Base-by-base conservation (phyloP, 2,797 vertebrate species). In the Chanos chanos region DNA sequence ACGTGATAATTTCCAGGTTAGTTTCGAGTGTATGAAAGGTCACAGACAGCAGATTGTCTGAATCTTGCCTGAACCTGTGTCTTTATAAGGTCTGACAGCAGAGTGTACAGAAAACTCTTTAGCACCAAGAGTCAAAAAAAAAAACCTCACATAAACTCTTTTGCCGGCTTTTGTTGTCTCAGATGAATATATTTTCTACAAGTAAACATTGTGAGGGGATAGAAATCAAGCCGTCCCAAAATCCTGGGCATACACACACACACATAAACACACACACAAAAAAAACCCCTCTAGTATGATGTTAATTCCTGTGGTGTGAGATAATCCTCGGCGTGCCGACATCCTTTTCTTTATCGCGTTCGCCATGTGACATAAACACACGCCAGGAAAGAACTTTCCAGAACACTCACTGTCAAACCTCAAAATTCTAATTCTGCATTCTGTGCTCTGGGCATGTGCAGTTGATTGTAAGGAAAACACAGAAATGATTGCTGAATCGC, bases 291-390 rank as follows among this genome's bases (percentile, higher is more conserved):
- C 18, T 18, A 57, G 60, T 61, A 44, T 68, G 71, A 72, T 71
- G 68, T 50, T 77, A 73, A 81, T 78, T 84, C 76, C 74, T 68
- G 63, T 67, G 67, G 73, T 55, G 70, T 68, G 75, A 81, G 72
- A 60, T 80, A 79, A 83, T 79, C 80, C 78, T 51, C 18, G 10
- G 43, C 68, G 68, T 62, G 68, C 68, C 67, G 57, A 78, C 76
- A 77, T 77, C 73, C 72, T 74, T 71, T 51, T 37, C 77, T 78
- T 79, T 80, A 83, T 80, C 78, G 55, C 67, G 59, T 66, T 51
- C 25, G 61, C 58, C 68, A 73, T 56, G 66, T 62, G 64, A 71
- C 60, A 71, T 62, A 30, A 30, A 50, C 55, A 55, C 57, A 71
- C 58, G 49, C 43, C 52, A 55, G 47, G 48, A 67, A 61, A 64